Evolutionary conservation across 2,797 vertebrate genomes (phyloP), one percentile per base, ranked within the genome.

Genomic region (Garrulus glandarius): DNA sequence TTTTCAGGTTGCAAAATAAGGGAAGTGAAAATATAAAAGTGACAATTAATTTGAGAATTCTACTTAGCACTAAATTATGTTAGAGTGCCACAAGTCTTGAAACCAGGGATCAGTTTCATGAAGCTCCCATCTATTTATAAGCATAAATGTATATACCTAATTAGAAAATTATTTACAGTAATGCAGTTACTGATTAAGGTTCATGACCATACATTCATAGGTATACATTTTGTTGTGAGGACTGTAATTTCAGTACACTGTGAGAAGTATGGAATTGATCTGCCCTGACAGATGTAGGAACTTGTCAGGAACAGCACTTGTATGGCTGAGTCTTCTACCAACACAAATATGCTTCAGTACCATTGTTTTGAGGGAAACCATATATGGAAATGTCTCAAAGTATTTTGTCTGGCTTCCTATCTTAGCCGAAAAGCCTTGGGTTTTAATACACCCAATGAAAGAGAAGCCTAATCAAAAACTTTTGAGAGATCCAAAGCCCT

Each of bases 141-240:
- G 78, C 86, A 93, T 68, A 89, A 94, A 61, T 2, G 2, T 36
- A 60, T 59, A 59, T 19, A 44, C 2, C 68, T 93, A 95, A 96
- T 96, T 92, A 92, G 56, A 60, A 95, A 95, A 78, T 87, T 93
- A 96, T 87, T 96, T 94, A 89, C 57, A 94, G 87, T 89, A 89
- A 89, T 56, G 17, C 47, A 76, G 22, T 79, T 96, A 96, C 89
- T 91, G 96, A 96, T 90, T 95, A 93, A 91, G 53, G 37, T 83
- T 95, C 82, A 92, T 60, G 49, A 41, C 30, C 29, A 2, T 63
- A 65, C 10, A 5, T 97, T 95, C 69, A 79, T 55, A 95, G 39
- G 23, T 85, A 84, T 39, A 27, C 0, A 1, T 43, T 81, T 96
- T 95, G 60, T 89, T 65, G 39, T 85, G 41, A 89, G 60, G 72